Evolutionary conservation across 2,797 vertebrate genomes (phyloP).

Genomic region (Lutjanus argentimaculatus): DNA sequence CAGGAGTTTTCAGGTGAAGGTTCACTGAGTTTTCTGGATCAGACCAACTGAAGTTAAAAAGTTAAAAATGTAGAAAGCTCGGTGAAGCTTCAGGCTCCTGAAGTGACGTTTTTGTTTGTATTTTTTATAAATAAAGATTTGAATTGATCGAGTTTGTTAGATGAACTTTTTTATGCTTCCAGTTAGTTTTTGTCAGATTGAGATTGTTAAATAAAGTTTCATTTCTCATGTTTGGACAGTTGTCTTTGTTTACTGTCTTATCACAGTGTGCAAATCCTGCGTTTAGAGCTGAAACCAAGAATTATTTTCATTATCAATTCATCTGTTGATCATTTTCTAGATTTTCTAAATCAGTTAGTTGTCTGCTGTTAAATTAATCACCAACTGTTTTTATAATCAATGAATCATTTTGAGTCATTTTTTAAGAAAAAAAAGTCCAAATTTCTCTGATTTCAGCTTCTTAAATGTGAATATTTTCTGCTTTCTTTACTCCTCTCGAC

Average conservation of each 20-base stretch:
- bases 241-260: not conserved
- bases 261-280: no score
- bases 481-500: no score
- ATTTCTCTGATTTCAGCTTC: no score
- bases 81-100: conserved; percentile 7
- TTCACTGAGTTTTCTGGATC: not conserved
- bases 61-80: not conserved
- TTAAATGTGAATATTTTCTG: no score
- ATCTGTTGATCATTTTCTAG: no score
- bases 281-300: no score
- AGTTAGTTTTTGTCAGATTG: conserved; percentile 36
- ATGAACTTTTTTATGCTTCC: conserved; percentile 36
- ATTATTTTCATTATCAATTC: no score
- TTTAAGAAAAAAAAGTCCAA: no score
- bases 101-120: conserved; percentile 20
- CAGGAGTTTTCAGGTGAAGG: not conserved
- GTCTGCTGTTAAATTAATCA: no score
- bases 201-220: conserved; percentile 63
- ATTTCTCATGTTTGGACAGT: conserved; percentile 6
- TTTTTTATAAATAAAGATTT: conserved; percentile 65
- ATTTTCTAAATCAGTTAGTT: no score
- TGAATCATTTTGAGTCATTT: no score
- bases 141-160: conserved; percentile 18
- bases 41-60: not conserved
- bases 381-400: no score